Percentiles rank a stretch among this genome's conserved stretches.
Evolutionary conservation across 2,113 vertebrate species (phyloP).

Genomic region (Passer domesticus): DNA sequence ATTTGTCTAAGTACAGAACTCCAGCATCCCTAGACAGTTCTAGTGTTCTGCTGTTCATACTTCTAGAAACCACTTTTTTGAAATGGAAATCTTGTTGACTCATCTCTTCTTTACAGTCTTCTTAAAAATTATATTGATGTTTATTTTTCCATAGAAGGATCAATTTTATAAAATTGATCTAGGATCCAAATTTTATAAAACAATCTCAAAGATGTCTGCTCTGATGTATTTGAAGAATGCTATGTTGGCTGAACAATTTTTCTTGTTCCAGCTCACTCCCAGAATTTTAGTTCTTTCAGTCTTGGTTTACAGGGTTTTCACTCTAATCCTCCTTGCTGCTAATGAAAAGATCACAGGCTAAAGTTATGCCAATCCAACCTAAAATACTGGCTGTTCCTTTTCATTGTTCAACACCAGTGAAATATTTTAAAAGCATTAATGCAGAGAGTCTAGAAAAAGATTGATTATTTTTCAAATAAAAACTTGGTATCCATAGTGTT

Average conservation of each 20-base stretch:
- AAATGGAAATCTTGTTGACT: background rate
- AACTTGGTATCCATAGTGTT: fast-evolving
- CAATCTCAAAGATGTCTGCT: background rate
- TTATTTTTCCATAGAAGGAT: background rate
- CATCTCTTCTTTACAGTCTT: background rate
- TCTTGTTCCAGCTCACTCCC: background rate
- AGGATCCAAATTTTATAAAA: background rate
- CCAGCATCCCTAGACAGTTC: background rate
- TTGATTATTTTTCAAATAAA: background rate
- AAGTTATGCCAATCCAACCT: background rate
- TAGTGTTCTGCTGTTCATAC: background rate
- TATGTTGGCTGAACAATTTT: background rate
- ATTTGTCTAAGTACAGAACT: background rate
- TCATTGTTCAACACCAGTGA: background rate
- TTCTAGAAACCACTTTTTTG: background rate
- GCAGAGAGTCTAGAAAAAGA: background rate
- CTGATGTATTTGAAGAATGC: background rate
- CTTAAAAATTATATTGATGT: background rate
- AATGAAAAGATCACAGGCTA: background rate
- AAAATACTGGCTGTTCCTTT: background rate
- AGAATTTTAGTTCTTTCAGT: background rate
- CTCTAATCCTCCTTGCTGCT: background rate
- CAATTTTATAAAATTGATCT: background rate
- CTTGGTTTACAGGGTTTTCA: background rate
- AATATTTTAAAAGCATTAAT: background rate